Evolutionary conservation across 2,888 invertebrate species (phyloP).

Genomic region (Trachelus stipa): DNA sequence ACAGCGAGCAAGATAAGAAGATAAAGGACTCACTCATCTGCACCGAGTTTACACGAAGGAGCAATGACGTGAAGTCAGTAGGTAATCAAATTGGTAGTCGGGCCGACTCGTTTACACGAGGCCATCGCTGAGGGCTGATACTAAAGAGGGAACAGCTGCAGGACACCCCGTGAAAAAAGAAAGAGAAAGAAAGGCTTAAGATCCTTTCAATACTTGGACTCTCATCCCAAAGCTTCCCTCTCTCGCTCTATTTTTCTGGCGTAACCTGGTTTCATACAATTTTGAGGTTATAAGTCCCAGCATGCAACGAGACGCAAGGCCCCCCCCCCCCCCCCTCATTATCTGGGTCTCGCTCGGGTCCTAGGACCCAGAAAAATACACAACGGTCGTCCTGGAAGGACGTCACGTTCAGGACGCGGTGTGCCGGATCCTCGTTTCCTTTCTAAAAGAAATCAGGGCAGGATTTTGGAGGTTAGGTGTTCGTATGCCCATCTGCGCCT

Average conservation of each 20-base stretch:
- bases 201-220: slow-evolving; percentile 50
- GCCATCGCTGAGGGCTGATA: neutral
- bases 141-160: slow-evolving; percentile 48
- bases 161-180: slow-evolving; percentile 39
- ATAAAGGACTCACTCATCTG: neutral
- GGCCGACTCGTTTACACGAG: neutral
- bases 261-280: slow-evolving; percentile 23
- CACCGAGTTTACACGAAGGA: neutral
- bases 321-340: neutral
- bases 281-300: neutral
- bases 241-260: slow-evolving; percentile 15
- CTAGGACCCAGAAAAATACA: slow-evolving; percentile 27
- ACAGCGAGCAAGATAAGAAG: neutral
- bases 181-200: neutral
- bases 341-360: slow-evolving; percentile 24
- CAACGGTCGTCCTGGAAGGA: slow-evolving; percentile 37
- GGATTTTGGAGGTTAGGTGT: neutral
- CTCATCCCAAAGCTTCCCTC: slow-evolving; percentile 35
- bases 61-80: neutral
- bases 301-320: neutral
- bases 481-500: neutral
- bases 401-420: slow-evolving; percentile 4
- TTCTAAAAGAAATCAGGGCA: neutral
- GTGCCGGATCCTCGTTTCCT: neutral
- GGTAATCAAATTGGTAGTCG: neutral